A percentile compares a stretch with the other conserved stretches of the same genome.
Conservation (phyloP, 1,140 invertebrate species). For the Procambarus virginalis region DNA sequence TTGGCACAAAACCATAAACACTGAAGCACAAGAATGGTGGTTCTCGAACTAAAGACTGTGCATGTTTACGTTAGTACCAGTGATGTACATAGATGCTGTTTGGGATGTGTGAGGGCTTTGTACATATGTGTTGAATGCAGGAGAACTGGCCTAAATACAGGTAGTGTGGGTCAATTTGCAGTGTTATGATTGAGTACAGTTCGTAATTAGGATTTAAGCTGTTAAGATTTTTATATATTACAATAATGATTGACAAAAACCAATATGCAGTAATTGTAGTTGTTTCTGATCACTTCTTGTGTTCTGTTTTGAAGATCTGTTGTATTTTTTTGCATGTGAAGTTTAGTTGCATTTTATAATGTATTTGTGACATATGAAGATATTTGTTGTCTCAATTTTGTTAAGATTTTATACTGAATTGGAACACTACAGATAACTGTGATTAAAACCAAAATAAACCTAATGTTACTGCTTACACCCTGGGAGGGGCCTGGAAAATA, state of each 20-base stretch:
- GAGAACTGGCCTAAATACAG: slow-evolving; percentile 18
- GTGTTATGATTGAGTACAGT: slow-evolving; percentile 61
- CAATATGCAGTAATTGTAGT: slow-evolving; percentile 66
- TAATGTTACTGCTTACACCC: slow-evolving; percentile 35
- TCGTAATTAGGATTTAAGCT: slow-evolving; percentile 60
- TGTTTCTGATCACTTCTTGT: slow-evolving; percentile 61
- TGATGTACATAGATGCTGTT: slow-evolving; percentile 63
- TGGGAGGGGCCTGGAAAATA: slow-evolving; percentile 20
- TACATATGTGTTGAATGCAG: slow-evolving; percentile 55
- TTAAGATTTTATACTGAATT: slow-evolving; percentile 64
- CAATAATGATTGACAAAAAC: slow-evolving; percentile 49
- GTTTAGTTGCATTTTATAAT: slow-evolving; percentile 66
- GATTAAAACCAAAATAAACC: slow-evolving; percentile 62
- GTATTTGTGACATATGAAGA: slow-evolving; percentile 60
- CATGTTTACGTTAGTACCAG: slow-evolving; percentile 43
- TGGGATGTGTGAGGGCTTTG: slow-evolving; percentile 48
- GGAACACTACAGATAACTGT: slow-evolving; percentile 66
- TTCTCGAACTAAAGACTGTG: slow-evolving; percentile 53
- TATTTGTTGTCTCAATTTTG: slow-evolving; percentile 65
- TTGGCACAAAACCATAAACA: slow-evolving; percentile 53
- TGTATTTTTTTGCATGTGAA: slow-evolving; percentile 67
- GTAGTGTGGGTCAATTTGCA: slow-evolving; percentile 39
- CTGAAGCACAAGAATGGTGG: slow-evolving; percentile 57
- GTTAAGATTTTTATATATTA: slow-evolving; percentile 65
- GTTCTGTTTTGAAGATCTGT: slow-evolving; percentile 65